Conservation (phyloP, 2,113 vertebrate genomes). For the Tetrao urogallus region DNA sequence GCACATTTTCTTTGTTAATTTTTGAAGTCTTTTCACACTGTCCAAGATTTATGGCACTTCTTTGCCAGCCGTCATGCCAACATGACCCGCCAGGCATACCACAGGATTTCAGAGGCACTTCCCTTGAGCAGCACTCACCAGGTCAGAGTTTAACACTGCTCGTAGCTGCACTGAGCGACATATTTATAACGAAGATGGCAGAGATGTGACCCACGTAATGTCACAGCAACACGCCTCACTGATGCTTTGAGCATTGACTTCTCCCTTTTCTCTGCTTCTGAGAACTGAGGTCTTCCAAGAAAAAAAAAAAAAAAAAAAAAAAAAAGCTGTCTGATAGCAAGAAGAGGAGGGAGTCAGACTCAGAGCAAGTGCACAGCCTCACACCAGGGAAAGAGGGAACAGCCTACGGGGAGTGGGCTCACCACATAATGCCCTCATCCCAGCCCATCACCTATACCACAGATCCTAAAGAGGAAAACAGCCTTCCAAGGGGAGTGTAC, state of each 20-base stretch:
- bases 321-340: background rate
- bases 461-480: background rate
- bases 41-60: background rate
- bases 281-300: background rate
- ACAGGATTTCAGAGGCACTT: slow-evolving; percentile 23
- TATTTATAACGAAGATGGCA: slow-evolving; percentile 12
- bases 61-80: background rate
- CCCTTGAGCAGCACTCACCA: slow-evolving; percentile 1
- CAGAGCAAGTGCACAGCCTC: background rate
- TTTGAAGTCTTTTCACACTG: background rate
- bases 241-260: background rate
- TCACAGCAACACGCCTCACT: background rate
- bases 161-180: background rate
- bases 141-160: slow-evolving; percentile 35
- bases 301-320: too few species aligned
- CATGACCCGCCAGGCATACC: slow-evolving; percentile 11
- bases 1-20: background rate
- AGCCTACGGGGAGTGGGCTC: background rate
- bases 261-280: background rate
- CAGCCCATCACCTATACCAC: background rate
- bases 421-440: background rate
- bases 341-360: background rate
- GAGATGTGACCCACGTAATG: background rate
- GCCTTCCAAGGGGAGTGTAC: background rate
- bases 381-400: background rate